Evolutionary conservation across 2,797 vertebrate genomes (phyloP).

Genomic region (Diplodus puntazzo): DNA sequence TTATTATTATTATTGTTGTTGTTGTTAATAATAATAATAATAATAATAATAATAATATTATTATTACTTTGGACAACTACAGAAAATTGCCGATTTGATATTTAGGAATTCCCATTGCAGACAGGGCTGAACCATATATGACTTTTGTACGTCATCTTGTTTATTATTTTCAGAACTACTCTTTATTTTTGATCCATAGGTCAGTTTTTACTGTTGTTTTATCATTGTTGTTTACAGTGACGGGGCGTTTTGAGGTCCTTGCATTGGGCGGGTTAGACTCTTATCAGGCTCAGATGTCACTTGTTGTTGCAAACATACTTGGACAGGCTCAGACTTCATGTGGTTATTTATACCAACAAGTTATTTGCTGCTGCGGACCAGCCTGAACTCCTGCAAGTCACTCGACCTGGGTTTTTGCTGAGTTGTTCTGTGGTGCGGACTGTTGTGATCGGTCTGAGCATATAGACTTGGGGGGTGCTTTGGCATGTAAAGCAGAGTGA

Average conservation of each 20-base stretch:
- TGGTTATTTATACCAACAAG: conserved; percentile 90
- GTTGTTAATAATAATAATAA: too few species aligned
- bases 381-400: conserved; percentile 54
- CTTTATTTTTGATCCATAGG: background rate
- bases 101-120: too few species aligned
- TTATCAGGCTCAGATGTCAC: conserved; percentile 70
- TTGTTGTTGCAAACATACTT: conserved; percentile 63
- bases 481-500: conserved; percentile 23
- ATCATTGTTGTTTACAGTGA: conserved; percentile 37
- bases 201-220: conserved; percentile 17
- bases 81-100: too few species aligned
- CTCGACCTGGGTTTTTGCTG: conserved; percentile 49
- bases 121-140: background rate
- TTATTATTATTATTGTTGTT: too few species aligned
- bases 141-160: background rate
- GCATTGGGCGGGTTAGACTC: conserved; percentile 37
- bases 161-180: background rate
- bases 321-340: conserved; percentile 60
- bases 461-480: background rate
- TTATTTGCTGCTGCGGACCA: conserved; percentile 83
- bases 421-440: conserved; percentile 19
- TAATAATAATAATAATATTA: too few species aligned
- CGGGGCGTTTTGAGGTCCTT: conserved; percentile 19
- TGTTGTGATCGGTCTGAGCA: conserved; percentile 13
- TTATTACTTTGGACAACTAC: too few species aligned